Evolutionary conservation across 2,888 invertebrate species (phyloP), one percentile per base, ranked within the genome.

Genomic region (Cremastobaeus sp.): DNA sequence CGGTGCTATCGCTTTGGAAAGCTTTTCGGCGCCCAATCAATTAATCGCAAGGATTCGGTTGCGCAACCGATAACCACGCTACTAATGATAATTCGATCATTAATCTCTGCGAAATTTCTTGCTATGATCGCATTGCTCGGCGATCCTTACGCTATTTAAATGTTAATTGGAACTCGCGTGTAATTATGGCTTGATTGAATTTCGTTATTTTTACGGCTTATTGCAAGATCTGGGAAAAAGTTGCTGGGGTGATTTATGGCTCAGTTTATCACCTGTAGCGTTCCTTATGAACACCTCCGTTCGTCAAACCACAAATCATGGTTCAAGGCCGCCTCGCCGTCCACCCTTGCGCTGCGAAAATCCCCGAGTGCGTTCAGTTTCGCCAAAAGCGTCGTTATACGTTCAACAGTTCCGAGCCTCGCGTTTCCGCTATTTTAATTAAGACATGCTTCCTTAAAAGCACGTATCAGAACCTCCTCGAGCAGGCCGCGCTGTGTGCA

Each of bases 351-450:
- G 18, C 18, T n/a, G n/a, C n/a, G 20, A 43, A 45, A 45, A 1
- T n/a, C n/a, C n/a, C n/a, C n/a, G n/a, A n/a, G n/a, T n/a, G n/a
- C n/a, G n/a, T n/a, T n/a, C n/a, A n/a, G n/a, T 48, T 35, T 35
- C 8, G 21, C 35, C 14, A 15, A 20, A 35, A 25, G 17, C 17
- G n/a, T 60, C 57, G 50, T 39, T 52, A 50, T 45, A 41, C n/a
- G n/a, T 48, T 30, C 30, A 50, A 57, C 12, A 6, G 41, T 48
- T 35, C 21, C 50, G n/a, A 28, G 17, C 5, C 8, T 25, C 11
- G 15, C 43, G 77, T 78, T 79, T 80, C 79, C 78, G 77, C 57
- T 50, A 76, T 79, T 78, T 80, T 78, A 81, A 82, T 83, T 81
- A 80, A 81, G 80, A 81, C 78, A 77, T 80, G 80, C 76, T 79